Percentiles rank a stretch among this genome's conserved stretches.
phyloP scores from a whole-genome alignment of 2,797 vertebrate genomes.

The Uromys caudimaculatus region DNA sequence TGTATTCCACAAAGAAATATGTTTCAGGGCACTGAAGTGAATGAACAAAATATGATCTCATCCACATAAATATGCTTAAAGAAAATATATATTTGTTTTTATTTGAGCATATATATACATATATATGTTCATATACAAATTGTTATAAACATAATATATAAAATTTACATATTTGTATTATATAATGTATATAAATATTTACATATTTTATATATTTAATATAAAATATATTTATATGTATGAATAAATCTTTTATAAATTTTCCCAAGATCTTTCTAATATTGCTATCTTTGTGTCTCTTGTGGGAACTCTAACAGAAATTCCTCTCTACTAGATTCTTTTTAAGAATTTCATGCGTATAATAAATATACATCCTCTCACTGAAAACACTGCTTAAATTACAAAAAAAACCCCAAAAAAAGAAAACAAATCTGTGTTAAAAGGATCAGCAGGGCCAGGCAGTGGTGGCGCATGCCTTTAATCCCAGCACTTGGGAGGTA shows the following conservation, averaged over 20 bases:
- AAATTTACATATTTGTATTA: background rate
- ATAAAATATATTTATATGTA: background rate
- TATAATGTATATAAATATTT: background rate
- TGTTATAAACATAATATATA: background rate
- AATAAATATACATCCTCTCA: background rate
- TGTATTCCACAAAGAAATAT: background rate
- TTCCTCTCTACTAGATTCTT: background rate
- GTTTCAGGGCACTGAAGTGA: background rate
- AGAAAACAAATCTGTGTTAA: background rate
- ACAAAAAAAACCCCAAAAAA: background rate
- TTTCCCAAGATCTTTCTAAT: background rate
- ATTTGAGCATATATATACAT: background rate
- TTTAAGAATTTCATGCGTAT: background rate
- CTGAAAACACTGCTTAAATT: background rate
- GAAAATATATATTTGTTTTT: background rate
- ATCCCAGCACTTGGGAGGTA: no score
- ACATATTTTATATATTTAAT: background rate
- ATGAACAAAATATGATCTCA: background rate
- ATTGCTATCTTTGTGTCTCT: background rate
- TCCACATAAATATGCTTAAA: background rate
- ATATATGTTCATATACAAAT: background rate
- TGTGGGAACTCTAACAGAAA: background rate
- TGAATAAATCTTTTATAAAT: background rate
- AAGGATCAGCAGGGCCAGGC: background rate
- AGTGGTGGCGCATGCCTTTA: no score